A percentile compares a stretch with the other conserved stretches of the same genome.
These are phyloP conservation scores for Labrus mixtus DNA, from an alignment of 2,113 vertebrate species.

Conservation along the genomic window DNA sequence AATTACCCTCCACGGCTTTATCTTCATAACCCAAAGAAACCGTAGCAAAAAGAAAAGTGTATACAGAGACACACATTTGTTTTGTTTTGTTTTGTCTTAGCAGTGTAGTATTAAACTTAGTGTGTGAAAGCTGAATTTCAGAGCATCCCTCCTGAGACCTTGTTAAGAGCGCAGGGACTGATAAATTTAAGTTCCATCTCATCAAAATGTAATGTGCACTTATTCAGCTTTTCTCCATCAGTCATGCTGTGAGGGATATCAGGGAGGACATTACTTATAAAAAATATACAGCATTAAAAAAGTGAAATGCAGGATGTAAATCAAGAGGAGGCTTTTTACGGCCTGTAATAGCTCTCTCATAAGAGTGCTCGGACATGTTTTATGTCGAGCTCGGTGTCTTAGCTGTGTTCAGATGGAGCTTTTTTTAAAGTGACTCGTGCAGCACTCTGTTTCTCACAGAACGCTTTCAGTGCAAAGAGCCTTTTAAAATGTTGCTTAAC, in stretches of 20 bases:
- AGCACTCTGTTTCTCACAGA: conserved; percentile 6
- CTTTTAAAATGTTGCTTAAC: conserved; percentile 33
- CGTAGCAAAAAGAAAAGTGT: conserved; percentile 4
- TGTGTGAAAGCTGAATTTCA: conserved; percentile 22
- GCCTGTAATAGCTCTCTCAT: conserved; percentile 35
- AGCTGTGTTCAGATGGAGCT: conserved; percentile 15
- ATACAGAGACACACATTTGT: conserved; percentile 34
- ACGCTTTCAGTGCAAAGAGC: conserved; percentile 8
- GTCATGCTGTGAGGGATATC: conserved; percentile 38
- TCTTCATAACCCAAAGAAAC: conserved; percentile 43
- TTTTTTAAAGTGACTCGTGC: conserved; percentile 17
- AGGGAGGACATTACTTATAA: conserved; percentile 31
- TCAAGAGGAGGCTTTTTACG: conserved; percentile 55
- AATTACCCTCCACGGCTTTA: conserved; percentile 45
- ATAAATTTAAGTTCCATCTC: conserved; percentile 51
- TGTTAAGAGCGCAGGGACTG: conserved; percentile 39
- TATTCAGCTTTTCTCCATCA: conserved; percentile 43
- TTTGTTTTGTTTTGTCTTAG: conserved; percentile 40
- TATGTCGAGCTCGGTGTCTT: conserved; percentile 31
- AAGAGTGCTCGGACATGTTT: conserved; percentile 35
- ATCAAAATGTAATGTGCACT: conserved; percentile 60
- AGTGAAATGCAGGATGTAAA: conserved; percentile 39
- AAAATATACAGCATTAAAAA: conserved; percentile 48
- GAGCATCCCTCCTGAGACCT: conserved; percentile 13
- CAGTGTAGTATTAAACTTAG: conserved; percentile 7